phyloP scores from a whole-genome alignment of 2,888 invertebrate species.

The Bedellia somnulentella region DNA sequence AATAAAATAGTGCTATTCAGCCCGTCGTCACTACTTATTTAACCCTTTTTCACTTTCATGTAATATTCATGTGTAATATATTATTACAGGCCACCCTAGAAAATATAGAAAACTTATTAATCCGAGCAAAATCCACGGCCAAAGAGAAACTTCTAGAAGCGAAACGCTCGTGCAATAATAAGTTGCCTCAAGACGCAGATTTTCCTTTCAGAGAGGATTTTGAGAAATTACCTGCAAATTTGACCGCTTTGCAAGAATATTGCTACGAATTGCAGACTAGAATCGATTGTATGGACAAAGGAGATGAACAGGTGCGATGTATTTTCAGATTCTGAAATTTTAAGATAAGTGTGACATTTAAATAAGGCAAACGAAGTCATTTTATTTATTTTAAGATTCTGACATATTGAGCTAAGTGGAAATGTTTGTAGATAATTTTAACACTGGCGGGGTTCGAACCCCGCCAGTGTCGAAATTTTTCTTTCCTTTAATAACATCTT shows the following conservation, averaged over 20 bases:
- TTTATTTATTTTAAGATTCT: too few species aligned
- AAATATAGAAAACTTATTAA: conserved; percentile 25
- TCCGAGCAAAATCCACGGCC: conserved; percentile 32
- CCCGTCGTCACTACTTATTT: too few species aligned
- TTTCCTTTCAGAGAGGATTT: conserved; percentile 60
- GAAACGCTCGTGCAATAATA: conserved; percentile 53
- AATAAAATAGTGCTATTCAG: too few species aligned
- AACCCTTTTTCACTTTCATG: too few species aligned
- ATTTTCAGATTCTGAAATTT: conserved; percentile 1
- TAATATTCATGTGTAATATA: too few species aligned
- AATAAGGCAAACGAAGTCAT: too few species aligned
- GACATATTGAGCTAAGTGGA: too few species aligned
- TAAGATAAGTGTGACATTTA: too few species aligned
- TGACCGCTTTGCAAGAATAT: conserved; percentile 55
- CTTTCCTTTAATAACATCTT: too few species aligned
- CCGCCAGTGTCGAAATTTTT: too few species aligned
- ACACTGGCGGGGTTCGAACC: too few species aligned
- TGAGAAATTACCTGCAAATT: conserved; percentile 47
- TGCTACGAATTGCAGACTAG: conserved; percentile 60
- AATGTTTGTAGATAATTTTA: too few species aligned
- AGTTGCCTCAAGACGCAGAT: conserved; percentile 54
- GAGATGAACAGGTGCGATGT: conserved; percentile 55
- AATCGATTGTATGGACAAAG: conserved; percentile 64
- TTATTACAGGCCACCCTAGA: conserved; percentile 33
- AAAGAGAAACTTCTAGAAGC: conserved; percentile 57